Percentiles rank a stretch among this genome's conserved stretches.
These are phyloP conservation scores for Drosophila seguyi DNA, from an alignment of 1,140 invertebrate genomes.

Conservation along the genomic window DNA sequence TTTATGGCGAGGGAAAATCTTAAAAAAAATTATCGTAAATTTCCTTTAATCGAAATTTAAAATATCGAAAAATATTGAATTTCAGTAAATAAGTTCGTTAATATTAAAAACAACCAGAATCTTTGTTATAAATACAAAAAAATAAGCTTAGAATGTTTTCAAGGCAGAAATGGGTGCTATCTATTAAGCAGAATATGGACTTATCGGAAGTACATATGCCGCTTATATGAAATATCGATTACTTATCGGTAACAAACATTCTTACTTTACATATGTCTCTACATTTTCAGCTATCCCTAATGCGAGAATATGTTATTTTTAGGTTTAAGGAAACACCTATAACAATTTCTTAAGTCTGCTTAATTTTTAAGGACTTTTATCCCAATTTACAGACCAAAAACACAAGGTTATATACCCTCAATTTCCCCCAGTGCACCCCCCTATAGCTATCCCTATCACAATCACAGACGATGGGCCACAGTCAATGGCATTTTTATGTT, in stretches of 20 bases:
- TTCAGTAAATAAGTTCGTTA: neutral
- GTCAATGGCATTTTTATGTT: constrained; percentile 70
- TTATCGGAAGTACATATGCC: too few species aligned
- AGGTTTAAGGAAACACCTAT: neutral
- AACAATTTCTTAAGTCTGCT: neutral
- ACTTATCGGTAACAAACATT: neutral
- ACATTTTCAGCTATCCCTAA: neutral
- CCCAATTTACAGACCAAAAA: neutral
- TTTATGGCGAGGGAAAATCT: neutral
- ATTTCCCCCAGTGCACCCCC: constrained; percentile 4
- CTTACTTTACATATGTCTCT: neutral
- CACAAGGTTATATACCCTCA: neutral
- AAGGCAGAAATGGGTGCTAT: neutral
- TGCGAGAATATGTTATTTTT: neutral
- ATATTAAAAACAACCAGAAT: neutral
- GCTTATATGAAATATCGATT: neutral
- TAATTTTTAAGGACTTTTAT: neutral
- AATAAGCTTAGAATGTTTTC: neutral
- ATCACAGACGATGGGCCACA: constrained; percentile 60
- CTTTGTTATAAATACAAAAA: neutral
- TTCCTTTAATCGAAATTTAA: neutral
- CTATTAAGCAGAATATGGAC: neutral
- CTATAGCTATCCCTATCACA: constrained; percentile 24
- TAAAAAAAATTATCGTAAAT: neutral
- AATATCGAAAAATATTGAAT: neutral